Conservation (phyloP, 2,113 vertebrate genomes). For the Corythornis vintsioides region DNA sequence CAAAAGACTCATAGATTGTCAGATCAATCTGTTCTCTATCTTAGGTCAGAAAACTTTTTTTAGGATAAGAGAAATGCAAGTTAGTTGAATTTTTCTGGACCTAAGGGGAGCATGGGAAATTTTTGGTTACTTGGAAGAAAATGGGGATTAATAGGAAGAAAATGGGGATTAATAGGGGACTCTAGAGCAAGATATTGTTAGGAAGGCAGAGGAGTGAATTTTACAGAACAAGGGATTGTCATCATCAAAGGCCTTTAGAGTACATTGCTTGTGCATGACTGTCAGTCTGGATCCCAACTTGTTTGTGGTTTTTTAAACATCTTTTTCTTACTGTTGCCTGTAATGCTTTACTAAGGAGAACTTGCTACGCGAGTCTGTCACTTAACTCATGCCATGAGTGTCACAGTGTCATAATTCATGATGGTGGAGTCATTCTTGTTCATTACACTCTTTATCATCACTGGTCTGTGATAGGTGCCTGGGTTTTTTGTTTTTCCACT, state of each 20-base stretch:
- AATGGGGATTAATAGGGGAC: not conserved
- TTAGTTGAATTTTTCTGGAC: not conserved
- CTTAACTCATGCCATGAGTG: not conserved
- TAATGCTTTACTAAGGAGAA: not conserved
- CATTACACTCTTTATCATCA: not conserved
- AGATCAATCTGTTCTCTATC: not conserved
- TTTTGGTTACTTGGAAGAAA: not conserved
- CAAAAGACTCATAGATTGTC: not conserved
- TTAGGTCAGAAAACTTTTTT: not conserved
- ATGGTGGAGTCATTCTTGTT: not conserved
- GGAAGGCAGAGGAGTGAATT: not conserved
- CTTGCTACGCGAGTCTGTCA: not conserved
- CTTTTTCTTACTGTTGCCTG: not conserved
- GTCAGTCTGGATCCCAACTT: not conserved
- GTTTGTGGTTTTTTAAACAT: not conserved
- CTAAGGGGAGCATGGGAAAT: not conserved
- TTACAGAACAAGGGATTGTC: not conserved
- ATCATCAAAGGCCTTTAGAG: not conserved
- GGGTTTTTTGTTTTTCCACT: not conserved
- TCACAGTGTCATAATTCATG: not conserved
- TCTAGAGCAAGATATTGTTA: not conserved
- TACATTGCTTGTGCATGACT: not conserved
- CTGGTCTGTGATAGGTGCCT: not conserved
- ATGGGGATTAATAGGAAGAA: not conserved
- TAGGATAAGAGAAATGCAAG: not conserved